These are phyloP conservation scores for Distichodus sexfasciatus DNA, from an alignment of 2,797 vertebrate species.

Conservation along the genomic window DNA sequence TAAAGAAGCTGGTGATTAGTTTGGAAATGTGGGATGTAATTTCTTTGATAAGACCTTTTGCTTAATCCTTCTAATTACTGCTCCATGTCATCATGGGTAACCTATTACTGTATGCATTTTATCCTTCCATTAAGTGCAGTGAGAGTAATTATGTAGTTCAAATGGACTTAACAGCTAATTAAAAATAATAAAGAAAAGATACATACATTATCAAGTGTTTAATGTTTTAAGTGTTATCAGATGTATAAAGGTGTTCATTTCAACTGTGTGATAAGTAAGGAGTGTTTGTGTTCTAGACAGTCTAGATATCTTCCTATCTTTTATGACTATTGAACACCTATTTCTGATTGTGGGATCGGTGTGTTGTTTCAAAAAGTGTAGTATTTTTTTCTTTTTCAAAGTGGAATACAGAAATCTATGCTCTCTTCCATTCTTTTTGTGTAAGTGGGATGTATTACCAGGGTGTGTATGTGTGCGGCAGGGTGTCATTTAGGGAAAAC, in stretches of 20 bases:
- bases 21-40: too few species aligned
- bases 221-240: not conserved
- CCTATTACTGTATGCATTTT: too few species aligned
- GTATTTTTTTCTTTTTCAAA: not conserved
- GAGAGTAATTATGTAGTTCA: not conserved
- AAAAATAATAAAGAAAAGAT: not conserved
- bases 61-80: too few species aligned
- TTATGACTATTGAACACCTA: too few species aligned
- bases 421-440: slow-evolving; percentile 28
- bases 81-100: too few species aligned
- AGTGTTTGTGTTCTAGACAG: not conserved
- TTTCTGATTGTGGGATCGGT: not conserved
- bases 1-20: too few species aligned
- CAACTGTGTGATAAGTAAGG: not conserved
- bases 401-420: slow-evolving; percentile 11
- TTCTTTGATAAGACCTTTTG: too few species aligned
- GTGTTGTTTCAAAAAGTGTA: not conserved
- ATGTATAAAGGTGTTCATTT: not conserved
- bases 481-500: slow-evolving; percentile 36
- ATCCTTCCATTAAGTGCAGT: too few species aligned
- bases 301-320: not conserved
- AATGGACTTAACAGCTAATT: not conserved
- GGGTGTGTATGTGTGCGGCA: slow-evolving; percentile 34
- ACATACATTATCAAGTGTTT: not conserved
- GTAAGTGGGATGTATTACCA: slow-evolving; percentile 31